Evolutionary conservation across 2,113 vertebrate genomes (phyloP), one percentile per base, ranked within the genome.

Genomic region (Marcusenius ussheri): DNA sequence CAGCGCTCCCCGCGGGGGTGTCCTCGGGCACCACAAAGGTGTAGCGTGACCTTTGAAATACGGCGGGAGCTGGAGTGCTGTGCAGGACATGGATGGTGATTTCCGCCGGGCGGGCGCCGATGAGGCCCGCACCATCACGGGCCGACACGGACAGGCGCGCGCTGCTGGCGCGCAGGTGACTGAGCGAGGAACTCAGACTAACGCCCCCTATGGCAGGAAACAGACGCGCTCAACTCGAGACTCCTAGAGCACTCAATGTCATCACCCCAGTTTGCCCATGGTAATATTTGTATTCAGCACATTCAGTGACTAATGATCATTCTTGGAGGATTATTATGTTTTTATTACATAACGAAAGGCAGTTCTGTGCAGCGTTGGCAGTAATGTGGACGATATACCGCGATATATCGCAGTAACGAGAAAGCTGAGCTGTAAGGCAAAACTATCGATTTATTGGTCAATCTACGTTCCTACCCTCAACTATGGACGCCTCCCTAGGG

Each of bases 21-120:
- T 98, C 96, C 94, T 99, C 98, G 0, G 95, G 91, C 88, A 99
- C 92, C 0, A 94, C 94, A 91, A 99, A 99, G 24, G 89, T 90
- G 42, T 99, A 99, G 21, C 93, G 93, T 0, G 96, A 94, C 87
- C 93, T 97, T 93, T 97, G 97, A 95, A 99, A 99, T 49, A 96
- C 77, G 0, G 97, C 95, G 1, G 97, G 97, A 6, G 94, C 95
- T 19, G 92, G 93, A 9, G 92, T 31, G 0, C 94, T 96, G 87
- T 93, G 95, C 66, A 98, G 92, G 91, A 99, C 89, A 62, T 96
- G 94, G 45, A 99, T 47, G 0, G 97, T 98, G 92, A 99, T 17
- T 0, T 95, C 92, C 2, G 98, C 97, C 8, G 96, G 96, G 47
- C 58, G 77, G 88, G 89, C 80, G 3, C 97, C 96, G 15, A 91